Conservation (phyloP, 2,797 vertebrate species). For the Crypturellus tataupa region DNA sequence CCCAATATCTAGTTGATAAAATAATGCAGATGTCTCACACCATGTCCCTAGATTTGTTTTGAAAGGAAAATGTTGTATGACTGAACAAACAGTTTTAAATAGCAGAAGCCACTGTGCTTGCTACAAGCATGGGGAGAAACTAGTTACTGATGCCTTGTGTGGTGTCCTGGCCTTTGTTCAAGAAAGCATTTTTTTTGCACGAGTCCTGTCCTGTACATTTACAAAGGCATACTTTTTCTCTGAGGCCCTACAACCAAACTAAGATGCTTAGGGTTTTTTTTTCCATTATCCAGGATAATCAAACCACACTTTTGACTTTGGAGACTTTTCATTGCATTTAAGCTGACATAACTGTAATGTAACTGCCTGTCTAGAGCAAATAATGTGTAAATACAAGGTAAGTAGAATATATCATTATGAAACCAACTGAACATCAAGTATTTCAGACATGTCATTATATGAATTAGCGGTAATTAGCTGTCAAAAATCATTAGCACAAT, state of each 20-base stretch:
- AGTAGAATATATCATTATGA: constrained; percentile 15
- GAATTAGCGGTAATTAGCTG: constrained; percentile 41
- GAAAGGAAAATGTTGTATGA: not conserved
- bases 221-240: not conserved
- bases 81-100: constrained; percentile 26
- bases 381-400: constrained; percentile 7
- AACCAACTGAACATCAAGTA: constrained; percentile 4
- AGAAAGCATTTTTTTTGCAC: not conserved
- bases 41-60: not conserved
- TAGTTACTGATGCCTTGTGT: not conserved
- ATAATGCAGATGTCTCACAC: constrained; percentile 23
- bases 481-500: constrained; percentile 12
- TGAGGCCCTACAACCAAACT: not conserved
- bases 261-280: not conserved
- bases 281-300: not conserved
- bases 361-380: not conserved
- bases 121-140: not conserved
- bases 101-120: constrained; percentile 2
- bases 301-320: not conserved
- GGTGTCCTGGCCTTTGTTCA: not conserved
- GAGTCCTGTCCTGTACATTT: not conserved
- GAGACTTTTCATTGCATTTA: not conserved
- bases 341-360: not conserved
- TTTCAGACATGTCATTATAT: constrained; percentile 16
- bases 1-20: not conserved